These are phyloP conservation scores for Python bivittatus DNA, from an alignment of 2,113 vertebrate species.

Conservation along the genomic window DNA sequence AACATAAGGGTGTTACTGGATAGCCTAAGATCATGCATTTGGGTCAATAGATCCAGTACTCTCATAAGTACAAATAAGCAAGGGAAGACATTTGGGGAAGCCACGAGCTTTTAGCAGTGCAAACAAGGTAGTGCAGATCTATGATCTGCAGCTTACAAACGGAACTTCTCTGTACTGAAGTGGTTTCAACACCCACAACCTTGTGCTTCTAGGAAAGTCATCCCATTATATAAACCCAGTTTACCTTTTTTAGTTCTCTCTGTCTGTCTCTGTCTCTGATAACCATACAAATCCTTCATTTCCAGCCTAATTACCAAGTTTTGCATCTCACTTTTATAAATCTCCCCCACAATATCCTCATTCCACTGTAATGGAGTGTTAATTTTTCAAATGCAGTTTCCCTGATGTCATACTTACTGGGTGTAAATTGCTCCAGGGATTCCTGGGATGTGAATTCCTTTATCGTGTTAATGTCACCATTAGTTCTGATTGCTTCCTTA, in stretches of 20 bases:
- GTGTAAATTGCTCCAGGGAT: constrained; percentile 64
- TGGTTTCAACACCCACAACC: background rate
- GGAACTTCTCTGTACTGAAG: background rate
- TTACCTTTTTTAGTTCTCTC: constrained; percentile 15
- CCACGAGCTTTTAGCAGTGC: background rate
- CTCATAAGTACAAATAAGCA: background rate
- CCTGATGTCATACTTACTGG: constrained; percentile 38
- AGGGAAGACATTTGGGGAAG: background rate
- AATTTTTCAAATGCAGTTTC: constrained; percentile 63
- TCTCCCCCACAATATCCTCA: constrained; percentile 26
- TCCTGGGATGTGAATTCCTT: constrained; percentile 59
- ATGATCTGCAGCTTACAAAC: background rate
- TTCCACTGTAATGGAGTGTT: constrained; percentile 52
- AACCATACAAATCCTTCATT: background rate
- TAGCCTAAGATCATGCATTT: background rate
- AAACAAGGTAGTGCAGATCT: background rate
- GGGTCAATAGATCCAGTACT: background rate
- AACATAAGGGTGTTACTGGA: background rate
- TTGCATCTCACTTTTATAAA: constrained; percentile 42
- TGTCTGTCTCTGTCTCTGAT: background rate
- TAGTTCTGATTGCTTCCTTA: constrained; percentile 69
- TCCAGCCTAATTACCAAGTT: constrained; percentile 38
- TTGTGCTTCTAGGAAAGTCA: constrained; percentile 2
- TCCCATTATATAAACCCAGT: constrained; percentile 17
- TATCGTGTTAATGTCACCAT: constrained; percentile 67